phyloP scores from a whole-genome alignment of 2,888 invertebrate species.

The Pseudococcus viburni region DNA sequence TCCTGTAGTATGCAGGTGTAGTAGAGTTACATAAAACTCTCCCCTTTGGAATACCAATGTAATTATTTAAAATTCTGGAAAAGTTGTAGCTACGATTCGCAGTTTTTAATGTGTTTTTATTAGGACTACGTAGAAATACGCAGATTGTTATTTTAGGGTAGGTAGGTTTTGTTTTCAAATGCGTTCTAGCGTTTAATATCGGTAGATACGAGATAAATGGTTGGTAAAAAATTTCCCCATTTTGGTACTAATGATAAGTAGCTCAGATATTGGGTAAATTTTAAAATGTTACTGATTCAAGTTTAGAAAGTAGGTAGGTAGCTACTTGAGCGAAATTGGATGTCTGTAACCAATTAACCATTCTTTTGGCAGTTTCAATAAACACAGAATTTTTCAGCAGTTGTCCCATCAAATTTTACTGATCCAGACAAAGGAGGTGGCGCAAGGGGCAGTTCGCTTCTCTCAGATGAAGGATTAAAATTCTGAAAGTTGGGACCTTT shows the following conservation, averaged over 20 bases:
- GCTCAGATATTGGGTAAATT: background rate
- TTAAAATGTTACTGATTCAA: background rate
- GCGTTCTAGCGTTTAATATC: background rate
- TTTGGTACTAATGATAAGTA: background rate
- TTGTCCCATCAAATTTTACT: too few relatives aligned
- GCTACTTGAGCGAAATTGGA: background rate
- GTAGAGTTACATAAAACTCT: background rate
- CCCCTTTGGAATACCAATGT: conserved; percentile 5
- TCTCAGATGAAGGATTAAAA: too few relatives aligned
- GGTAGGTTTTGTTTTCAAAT: background rate
- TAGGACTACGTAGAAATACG: background rate
- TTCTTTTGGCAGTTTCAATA: too few relatives aligned
- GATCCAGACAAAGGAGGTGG: too few relatives aligned
- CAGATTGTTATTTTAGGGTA: background rate
- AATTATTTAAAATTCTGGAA: background rate
- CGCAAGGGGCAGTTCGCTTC: too few relatives aligned
- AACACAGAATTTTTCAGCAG: too few relatives aligned
- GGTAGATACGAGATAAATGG: background rate
- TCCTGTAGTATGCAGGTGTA: background rate
- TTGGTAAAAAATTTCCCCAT: background rate
- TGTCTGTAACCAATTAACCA: too few relatives aligned
- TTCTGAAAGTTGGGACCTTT: too few relatives aligned
- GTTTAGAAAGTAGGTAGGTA: background rate
- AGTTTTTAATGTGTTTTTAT: background rate
- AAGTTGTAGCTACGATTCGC: background rate